These are phyloP conservation scores for Poecilia picta DNA, from an alignment of 2,797 vertebrate species.

Conservation along the genomic window DNA sequence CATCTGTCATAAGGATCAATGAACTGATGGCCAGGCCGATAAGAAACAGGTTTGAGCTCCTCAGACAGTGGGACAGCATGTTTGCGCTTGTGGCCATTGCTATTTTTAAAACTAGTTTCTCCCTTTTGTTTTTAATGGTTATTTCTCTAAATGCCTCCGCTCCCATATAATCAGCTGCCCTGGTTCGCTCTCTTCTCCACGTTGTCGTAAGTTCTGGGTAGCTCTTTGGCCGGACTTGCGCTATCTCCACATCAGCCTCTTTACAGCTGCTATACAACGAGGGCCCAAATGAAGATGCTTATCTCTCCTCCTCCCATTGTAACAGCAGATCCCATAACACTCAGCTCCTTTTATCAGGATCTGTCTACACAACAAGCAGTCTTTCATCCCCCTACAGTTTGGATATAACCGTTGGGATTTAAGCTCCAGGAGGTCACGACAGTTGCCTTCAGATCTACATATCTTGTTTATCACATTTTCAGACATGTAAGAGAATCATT, in stretches of 20 bases:
- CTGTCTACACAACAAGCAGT: constrained; percentile 35
- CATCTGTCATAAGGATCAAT: constrained; percentile 32
- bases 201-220: constrained; percentile 28
- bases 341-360: constrained; percentile 48
- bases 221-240: constrained; percentile 22
- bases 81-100: constrained; percentile 21
- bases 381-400: constrained; percentile 19
- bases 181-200: not conserved
- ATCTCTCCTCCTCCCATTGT: constrained; percentile 35
- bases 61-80: constrained; percentile 18
- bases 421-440: constrained; percentile 19
- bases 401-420: constrained; percentile 21
- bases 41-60: constrained; percentile 53
- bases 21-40: constrained; percentile 41
- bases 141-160: constrained; percentile 28
- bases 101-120: constrained; percentile 17
- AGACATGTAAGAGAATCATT: constrained; percentile 12
- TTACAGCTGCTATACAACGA: constrained; percentile 36
- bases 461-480: constrained; percentile 36
- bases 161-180: constrained; percentile 18
- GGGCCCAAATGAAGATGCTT: constrained; percentile 29
- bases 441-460: constrained; percentile 31
- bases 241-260: constrained; percentile 53
- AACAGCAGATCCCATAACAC: constrained; percentile 26
- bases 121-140: constrained; percentile 24